Percentiles rank a stretch among this genome's conserved stretches.
Conservation (phyloP, 2,113 vertebrate species). For the Pandion haliaetus region DNA sequence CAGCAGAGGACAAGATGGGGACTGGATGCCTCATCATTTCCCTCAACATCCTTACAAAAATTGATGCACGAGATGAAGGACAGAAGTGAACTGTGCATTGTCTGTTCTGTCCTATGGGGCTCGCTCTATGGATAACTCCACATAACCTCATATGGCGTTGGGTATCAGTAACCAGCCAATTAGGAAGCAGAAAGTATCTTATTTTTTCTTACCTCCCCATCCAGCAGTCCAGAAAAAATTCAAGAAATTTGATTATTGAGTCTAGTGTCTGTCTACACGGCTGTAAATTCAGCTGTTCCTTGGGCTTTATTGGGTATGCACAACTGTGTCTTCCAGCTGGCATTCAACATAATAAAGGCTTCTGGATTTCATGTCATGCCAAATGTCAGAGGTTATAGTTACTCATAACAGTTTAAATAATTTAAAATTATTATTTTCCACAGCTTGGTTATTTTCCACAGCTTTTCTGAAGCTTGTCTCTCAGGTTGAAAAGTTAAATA, state of each 20-base stretch:
- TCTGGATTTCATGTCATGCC: background rate
- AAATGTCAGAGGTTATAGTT: background rate
- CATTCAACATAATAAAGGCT: background rate
- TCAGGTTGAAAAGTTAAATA: background rate
- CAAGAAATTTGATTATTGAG: background rate
- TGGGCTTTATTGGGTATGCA: background rate
- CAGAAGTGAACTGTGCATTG: background rate
- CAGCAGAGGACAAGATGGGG: background rate
- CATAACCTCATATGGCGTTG: background rate
- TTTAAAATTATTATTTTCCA: background rate
- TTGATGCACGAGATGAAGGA: background rate
- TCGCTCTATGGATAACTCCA: fast-evolving
- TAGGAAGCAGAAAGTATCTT: background rate
- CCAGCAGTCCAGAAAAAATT: background rate
- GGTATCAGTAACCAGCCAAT: background rate
- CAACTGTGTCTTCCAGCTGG: background rate
- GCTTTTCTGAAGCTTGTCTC: background rate
- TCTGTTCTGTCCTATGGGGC: background rate
- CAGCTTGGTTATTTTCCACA: background rate
- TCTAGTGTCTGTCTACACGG: background rate
- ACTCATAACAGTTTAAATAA: background rate
- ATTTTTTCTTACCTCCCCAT: background rate
- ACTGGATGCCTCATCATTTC: background rate
- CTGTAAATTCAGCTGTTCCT: background rate
- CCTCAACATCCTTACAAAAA: background rate